phyloP scores from a whole-genome alignment of 2,888 invertebrate genomes.

The Tipula confusa region DNA sequence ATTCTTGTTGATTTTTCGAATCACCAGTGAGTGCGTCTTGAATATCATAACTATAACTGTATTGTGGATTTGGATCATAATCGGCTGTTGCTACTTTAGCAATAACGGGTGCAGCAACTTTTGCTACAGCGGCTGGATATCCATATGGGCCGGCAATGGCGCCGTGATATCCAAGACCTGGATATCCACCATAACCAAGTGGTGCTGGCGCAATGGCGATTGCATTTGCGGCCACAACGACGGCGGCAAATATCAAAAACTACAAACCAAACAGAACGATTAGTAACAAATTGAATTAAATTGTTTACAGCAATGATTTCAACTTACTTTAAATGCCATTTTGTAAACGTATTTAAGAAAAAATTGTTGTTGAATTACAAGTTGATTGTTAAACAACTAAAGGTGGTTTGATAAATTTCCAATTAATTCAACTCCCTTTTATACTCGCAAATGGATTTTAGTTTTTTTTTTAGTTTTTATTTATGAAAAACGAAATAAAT shows the following conservation, averaged over 20 bases:
- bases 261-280: constrained; percentile 33
- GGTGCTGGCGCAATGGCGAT: constrained; percentile 37
- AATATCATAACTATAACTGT: constrained; percentile 55
- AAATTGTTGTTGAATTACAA: constrained; percentile 13
- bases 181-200: constrained; percentile 35
- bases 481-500: neutral
- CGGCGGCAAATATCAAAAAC: constrained; percentile 40
- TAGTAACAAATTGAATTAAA: neutral
- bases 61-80: constrained; percentile 55
- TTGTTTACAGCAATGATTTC: neutral
- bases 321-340: constrained; percentile 39
- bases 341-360: constrained; percentile 16
- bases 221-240: constrained; percentile 39
- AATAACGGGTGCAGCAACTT: constrained; percentile 33
- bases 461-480: neutral
- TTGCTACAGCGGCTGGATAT: constrained; percentile 32
- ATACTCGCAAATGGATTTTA: neutral
- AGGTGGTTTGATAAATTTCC: neutral
- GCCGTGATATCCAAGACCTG: constrained; percentile 32
- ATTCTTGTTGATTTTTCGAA: constrained; percentile 54
- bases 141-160: constrained; percentile 32
- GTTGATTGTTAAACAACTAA: neutral
- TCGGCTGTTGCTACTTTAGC: constrained; percentile 37
- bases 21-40: constrained; percentile 53
- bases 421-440: constrained; percentile 25